Evolutionary conservation across 2,113 vertebrate species (phyloP), one percentile per base, ranked within the genome.

Genomic region (Recurvirostra avosetta): DNA sequence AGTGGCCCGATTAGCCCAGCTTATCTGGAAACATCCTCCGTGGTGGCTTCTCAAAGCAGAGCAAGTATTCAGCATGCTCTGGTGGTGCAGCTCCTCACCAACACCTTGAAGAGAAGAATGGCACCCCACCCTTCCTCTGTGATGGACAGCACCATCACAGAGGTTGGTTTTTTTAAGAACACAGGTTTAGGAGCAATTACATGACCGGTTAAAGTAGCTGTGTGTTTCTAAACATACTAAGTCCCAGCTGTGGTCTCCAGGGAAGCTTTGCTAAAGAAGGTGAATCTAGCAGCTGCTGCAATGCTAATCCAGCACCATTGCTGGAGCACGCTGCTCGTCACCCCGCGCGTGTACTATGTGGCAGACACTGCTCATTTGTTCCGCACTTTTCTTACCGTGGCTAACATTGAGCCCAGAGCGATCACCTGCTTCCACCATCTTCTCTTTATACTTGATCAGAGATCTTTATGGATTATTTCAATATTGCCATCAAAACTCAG

Each of bases 261-360:
- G 45, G 76, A 83, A 66, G 91, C 85, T 90, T 86, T 92, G 66
- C 80, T 92, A 75, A 92, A 70, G 62, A 23, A 72, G 71, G 75
- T 79, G 82, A 93, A 52, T 3, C 32, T 2, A n/a, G 67, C 90
- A 93, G 94, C 94, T 86, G 88, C 91, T 88, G 75, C 92, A 43
- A 2, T 8, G 15, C 49, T 95, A 90, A 94, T 75, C 81, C 92
- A 71, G 76, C 49, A 53, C 19, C 41, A 15, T 1, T 4, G 12
- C 80, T 52, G 53, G 58, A 55, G 43, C 8, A 2, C 9, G 62
- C 62, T 56, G 79, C 87, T 40, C 2, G 0, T 30, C 72, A 43
- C 49, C 62, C 59, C 21, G 32, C 0, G 0, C 4, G 1, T 7
- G 6, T n/a, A 32, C 0, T 0, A 7, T 1, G 20, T 4, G 29